Percentiles rank a stretch among this genome's conserved stretches.
These are phyloP conservation scores for Peromyscus maniculatus DNA, from an alignment of 2,113 vertebrate species.

Conservation along the genomic window DNA sequence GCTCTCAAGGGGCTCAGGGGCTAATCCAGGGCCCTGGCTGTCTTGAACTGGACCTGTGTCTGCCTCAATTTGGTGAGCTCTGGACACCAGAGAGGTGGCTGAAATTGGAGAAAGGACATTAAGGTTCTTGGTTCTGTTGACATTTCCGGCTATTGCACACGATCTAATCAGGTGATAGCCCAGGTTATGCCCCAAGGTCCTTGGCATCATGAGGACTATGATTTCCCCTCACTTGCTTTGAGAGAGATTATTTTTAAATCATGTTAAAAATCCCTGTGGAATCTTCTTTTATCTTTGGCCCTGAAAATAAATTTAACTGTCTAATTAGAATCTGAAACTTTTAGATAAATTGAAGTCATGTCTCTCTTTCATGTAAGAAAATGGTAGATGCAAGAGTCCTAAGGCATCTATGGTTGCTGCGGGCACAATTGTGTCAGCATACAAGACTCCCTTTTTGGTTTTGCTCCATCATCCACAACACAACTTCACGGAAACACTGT, in stretches of 20 bases:
- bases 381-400: not conserved
- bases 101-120: not conserved
- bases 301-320: not conserved
- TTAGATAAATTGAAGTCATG: not conserved
- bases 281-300: not conserved
- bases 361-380: not conserved
- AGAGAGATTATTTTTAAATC: not conserved
- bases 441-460: not conserved
- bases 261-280: not conserved
- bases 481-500: not conserved
- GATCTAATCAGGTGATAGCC: not conserved
- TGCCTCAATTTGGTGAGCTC: not conserved
- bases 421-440: not conserved
- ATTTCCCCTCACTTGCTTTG: not conserved
- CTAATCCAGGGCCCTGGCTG: not conserved
- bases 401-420: not conserved
- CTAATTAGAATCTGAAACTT: constrained; percentile 20
- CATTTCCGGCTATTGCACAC: no score
- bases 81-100: not conserved
- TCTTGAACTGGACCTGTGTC: not conserved
- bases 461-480: not conserved
- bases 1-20: not conserved
- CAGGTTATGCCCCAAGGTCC: not conserved
- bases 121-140: not conserved
- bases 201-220: not conserved